A percentile compares a stretch with the other conserved stretches of the same genome.
These are phyloP conservation scores for Opisthocomus hoazin DNA, from an alignment of 2,113 vertebrate genomes.

Conservation along the genomic window DNA sequence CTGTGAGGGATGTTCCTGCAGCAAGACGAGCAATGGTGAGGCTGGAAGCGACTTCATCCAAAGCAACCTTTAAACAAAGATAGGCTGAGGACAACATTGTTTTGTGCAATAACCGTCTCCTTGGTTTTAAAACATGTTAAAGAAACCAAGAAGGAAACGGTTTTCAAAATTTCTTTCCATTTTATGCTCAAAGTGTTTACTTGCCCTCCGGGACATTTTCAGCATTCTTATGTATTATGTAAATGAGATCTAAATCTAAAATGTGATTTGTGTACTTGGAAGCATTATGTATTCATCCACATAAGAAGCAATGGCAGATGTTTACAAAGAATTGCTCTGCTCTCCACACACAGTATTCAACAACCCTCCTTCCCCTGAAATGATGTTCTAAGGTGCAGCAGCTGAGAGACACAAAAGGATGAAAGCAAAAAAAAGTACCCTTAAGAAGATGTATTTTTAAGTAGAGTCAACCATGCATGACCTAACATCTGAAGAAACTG, in stretches of 20 bases:
- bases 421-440: background rate
- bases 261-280: constrained; percentile 37
- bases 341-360: background rate
- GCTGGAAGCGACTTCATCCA: background rate
- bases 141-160: constrained; percentile 8
- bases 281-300: constrained; percentile 15
- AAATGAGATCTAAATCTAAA: constrained; percentile 68
- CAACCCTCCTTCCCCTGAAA: background rate
- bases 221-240: constrained; percentile 47
- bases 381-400: background rate
- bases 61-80: background rate
- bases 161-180: constrained; percentile 18
- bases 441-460: background rate
- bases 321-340: constrained; percentile 4
- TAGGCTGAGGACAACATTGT: fast-evolving
- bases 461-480: background rate
- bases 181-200: constrained; percentile 45
- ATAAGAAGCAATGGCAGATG: constrained; percentile 18
- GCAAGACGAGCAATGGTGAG: background rate
- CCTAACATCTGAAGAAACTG: background rate
- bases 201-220: constrained; percentile 44
- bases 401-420: background rate
- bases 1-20: background rate
- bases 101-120: background rate
- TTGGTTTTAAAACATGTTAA: background rate